These are phyloP conservation scores for Drosophila ercepeae DNA, from an alignment of 1,140 invertebrate genomes.

Conservation along the genomic window DNA sequence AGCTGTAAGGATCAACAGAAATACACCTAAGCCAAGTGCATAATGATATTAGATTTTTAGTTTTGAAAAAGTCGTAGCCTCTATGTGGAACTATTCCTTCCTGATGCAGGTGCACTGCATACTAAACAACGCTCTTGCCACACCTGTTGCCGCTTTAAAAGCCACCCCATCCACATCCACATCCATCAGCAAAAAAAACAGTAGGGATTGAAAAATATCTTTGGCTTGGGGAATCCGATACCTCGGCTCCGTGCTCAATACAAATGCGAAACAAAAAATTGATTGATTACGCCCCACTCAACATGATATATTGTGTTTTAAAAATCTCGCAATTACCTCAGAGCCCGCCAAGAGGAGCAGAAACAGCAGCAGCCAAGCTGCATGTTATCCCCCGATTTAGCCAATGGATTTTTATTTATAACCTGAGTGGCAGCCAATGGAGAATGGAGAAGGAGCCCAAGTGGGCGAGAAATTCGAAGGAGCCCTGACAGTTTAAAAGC, in stretches of 20 bases:
- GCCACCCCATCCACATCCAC: constrained; percentile 13
- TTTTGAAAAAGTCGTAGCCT: background rate
- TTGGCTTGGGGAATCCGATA: constrained; percentile 8
- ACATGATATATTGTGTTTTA: constrained; percentile 71
- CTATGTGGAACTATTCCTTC: background rate
- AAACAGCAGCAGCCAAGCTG: background rate
- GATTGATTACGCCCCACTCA: constrained; percentile 67
- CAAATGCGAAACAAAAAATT: constrained; percentile 58
- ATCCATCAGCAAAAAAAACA: constrained; percentile 15
- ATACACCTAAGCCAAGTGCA: background rate
- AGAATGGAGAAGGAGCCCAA: constrained; percentile 9
- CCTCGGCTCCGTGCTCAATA: constrained; percentile 37
- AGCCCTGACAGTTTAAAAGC: constrained; percentile 76
- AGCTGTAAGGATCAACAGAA: constrained; percentile 1
- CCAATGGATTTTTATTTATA: constrained; percentile 73
- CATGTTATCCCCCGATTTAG: constrained; percentile 60
- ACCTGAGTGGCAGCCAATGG: constrained; percentile 25
- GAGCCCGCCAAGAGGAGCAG: too few species aligned
- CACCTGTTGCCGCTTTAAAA: constrained; percentile 35
- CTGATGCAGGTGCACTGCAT: background rate
- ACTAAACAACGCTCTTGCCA: background rate
- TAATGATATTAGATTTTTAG: background rate
- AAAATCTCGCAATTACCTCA: constrained; percentile 67
- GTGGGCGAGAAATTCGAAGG: constrained; percentile 16
- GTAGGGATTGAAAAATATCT: constrained; percentile 15